Evolutionary conservation across 2,113 vertebrate genomes (phyloP).

Genomic region (Coturnix japonica): DNA sequence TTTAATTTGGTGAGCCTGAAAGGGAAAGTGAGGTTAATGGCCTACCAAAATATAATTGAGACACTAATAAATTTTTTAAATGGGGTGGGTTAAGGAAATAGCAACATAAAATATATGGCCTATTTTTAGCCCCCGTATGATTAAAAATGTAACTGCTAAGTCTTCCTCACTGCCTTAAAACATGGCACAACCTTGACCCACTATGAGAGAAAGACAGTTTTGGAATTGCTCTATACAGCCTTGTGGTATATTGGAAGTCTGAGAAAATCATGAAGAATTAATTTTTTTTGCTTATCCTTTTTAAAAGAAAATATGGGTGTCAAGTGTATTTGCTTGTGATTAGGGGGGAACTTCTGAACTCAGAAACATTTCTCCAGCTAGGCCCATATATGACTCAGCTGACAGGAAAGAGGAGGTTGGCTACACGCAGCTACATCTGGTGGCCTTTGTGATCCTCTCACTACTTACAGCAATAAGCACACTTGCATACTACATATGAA

Average conservation of each 20-base stretch:
- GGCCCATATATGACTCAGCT: not conserved
- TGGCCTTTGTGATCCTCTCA: rapidly evolving
- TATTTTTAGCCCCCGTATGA: not conserved
- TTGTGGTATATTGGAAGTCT: not conserved
- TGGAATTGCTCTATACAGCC: not conserved
- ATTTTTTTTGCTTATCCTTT: not conserved
- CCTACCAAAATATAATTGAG: constrained; percentile 17
- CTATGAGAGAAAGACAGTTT: not conserved
- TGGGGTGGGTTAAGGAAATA: not conserved
- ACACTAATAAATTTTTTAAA: constrained; percentile 41
- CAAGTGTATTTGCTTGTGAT: not conserved
- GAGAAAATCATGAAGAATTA: not conserved
- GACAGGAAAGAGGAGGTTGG: not conserved
- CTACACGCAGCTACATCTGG: not conserved
- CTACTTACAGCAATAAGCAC: not conserved
- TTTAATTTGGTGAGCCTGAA: constrained; percentile 33
- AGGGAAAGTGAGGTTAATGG: constrained; percentile 7
- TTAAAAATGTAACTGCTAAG: not conserved
- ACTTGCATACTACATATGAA: not conserved
- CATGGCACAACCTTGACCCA: not conserved
- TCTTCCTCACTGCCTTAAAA: not conserved
- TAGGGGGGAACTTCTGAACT: not conserved
- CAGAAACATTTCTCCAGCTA: not conserved
- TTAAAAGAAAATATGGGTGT: not conserved
- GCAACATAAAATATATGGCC: not conserved